A percentile compares a stretch with the other conserved stretches of the same genome.
These are phyloP conservation scores for Cryptocheilus praepositus DNA, from an alignment of 2,888 invertebrate species.

Conservation along the genomic window DNA sequence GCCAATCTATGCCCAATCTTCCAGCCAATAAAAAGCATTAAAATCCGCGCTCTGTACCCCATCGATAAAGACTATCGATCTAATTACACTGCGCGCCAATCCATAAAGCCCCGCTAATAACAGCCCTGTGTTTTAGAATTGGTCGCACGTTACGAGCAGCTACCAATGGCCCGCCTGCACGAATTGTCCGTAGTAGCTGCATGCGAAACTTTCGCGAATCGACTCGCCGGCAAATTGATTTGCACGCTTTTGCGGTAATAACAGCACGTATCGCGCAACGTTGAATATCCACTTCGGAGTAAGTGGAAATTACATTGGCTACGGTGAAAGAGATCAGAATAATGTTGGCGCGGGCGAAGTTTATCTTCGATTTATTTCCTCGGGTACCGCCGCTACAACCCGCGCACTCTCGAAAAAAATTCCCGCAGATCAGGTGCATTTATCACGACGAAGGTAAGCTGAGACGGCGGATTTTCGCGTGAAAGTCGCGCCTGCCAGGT, in stretches of 20 bases:
- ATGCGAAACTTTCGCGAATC: no score
- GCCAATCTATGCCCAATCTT: conserved; percentile 58
- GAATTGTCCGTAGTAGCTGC: no score
- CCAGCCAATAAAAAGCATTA: conserved; percentile 56
- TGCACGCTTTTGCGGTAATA: no score
- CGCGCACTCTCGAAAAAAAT: no score
- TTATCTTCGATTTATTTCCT: conserved; percentile 21
- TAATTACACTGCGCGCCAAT: conserved; percentile 64
- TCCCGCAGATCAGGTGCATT: conserved; percentile 43
- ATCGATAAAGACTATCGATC: conserved; percentile 65
- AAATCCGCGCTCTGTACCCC: conserved; percentile 51
- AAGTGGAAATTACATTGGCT: not conserved
- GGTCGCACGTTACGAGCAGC: conserved; percentile 48
- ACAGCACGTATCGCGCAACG: no score
- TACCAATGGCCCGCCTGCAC: conserved; percentile 25
- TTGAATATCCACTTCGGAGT: no score
- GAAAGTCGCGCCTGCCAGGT: not conserved
- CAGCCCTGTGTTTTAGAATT: conserved; percentile 40
- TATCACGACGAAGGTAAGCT: conserved; percentile 16
- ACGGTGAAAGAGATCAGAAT: not conserved
- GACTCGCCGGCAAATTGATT: no score
- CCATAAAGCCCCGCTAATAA: conserved; percentile 56
- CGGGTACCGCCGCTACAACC: conserved; percentile 19
- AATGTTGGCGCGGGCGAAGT: not conserved
- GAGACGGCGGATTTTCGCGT: no score